Percentiles rank a stretch among this genome's conserved stretches.
phyloP scores from a whole-genome alignment of 92 coral and sea anemone species.

The Siderastrea siderea region DNA sequence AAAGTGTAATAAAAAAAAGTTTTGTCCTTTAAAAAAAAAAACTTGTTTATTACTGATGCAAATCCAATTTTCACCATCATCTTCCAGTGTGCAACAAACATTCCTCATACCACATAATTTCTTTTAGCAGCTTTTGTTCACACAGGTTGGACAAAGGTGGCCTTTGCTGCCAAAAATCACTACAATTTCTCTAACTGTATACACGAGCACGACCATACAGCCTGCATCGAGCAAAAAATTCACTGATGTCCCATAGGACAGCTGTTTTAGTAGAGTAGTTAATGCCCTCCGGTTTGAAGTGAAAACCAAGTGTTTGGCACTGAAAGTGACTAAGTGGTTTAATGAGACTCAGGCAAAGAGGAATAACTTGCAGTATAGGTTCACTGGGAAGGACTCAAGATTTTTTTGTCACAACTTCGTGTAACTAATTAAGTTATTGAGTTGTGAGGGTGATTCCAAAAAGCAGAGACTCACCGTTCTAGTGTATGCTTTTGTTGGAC shows the following conservation, averaged over 20 bases:
- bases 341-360: slow-evolving; percentile 68
- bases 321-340: slow-evolving; percentile 55
- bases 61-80: no score
- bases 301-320: slow-evolving; percentile 41
- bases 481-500: slow-evolving; percentile 54
- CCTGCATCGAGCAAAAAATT: slow-evolving; percentile 61
- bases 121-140: no score
- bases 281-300: slow-evolving; percentile 58
- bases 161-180: no score
- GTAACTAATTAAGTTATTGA: slow-evolving; percentile 55
- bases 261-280: slow-evolving; percentile 57
- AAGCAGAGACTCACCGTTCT: slow-evolving; percentile 60
- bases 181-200: no score
- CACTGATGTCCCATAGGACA: slow-evolving; percentile 64
- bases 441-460: slow-evolving; percentile 55
- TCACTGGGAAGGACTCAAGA: slow-evolving; percentile 73
- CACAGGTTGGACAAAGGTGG: no score
- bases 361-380: slow-evolving; percentile 66
- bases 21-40: no score
- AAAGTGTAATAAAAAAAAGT: no score
- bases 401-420: background rate
- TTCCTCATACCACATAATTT: no score
- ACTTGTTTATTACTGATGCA: no score
- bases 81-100: no score
- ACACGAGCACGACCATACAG: no score